Base-by-base conservation (phyloP, 2,888 invertebrate genomes). In the Auanema sp. region DNA sequence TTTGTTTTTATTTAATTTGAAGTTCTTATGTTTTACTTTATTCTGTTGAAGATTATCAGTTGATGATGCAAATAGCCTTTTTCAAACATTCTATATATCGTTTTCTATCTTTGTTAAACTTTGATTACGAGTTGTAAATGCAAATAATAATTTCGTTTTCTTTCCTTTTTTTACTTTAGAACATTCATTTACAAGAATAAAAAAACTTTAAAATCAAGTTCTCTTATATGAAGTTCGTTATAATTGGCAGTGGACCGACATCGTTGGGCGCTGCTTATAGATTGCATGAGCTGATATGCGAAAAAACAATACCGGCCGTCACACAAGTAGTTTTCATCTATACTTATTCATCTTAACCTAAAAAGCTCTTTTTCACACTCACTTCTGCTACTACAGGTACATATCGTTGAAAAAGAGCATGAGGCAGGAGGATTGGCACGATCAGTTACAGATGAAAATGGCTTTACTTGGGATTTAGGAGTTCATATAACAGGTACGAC, bases 171-270 rank as follows among this genome's bases (percentile, higher is more conserved):
- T 33, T 33, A 33, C 4, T 33, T 33, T 33, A 33, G 33, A 33
- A 8, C 33, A 8, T 33, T 33, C 33, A 33, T 3, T 8, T 33
- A 33, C 33, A 33, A 33, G 33, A 33, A 33, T 8, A 33, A 5
- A 33, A 33, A 33, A 33, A n/a, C n/a, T n/a, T 8, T 33, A 3
- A 33, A 33, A 33, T 33, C 33, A 33, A 33, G 33, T 33, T 33
- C 4, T 5, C 33, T 33, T 33, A 33, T 8, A 65, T 65, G 65
- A 65, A 65, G 53, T 54, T 65, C 18, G 67, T 70, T 16, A 70
- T 70, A 41, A 65, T 70, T 43, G 70, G 70, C 18, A 64, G 65
- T 60, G 70, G 70, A n/a, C 70, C 70, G 10, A 70, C 70, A n/a
- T 67, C 70, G 23, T 18, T 70, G 2, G 70, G 70, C 47, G 70